phyloP scores from a whole-genome alignment of 2,888 invertebrate genomes.

The Lepas anatifera region DNA sequence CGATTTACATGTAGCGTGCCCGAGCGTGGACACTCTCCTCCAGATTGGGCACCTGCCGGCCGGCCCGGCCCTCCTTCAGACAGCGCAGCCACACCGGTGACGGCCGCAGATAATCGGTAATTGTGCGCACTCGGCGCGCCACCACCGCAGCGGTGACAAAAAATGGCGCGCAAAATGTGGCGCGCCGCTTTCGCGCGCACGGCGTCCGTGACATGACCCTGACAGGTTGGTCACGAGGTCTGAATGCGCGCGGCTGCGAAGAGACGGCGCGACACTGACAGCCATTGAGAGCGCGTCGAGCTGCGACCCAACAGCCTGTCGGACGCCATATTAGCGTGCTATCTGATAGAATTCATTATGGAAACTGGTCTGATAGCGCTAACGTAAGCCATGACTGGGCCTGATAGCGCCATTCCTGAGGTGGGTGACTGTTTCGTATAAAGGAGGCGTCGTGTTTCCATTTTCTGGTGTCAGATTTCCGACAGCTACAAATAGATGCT shows the following conservation, averaged over 20 bases:
- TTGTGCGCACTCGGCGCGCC: background rate
- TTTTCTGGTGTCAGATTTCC: no score
- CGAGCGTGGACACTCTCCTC: no score
- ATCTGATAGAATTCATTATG: no score
- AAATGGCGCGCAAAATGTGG: conserved; percentile 2
- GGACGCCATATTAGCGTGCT: conserved; percentile 3
- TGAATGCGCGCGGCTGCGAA: background rate
- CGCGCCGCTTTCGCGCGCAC: background rate
- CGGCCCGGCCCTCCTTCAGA: no score
- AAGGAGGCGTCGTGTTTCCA: no score
- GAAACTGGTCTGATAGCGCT: no score
- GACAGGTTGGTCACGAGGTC: conserved; percentile 1
- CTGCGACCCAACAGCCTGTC: background rate
- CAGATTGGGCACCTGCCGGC: no score
- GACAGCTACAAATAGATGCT: no score
- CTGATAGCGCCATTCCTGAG: no score
- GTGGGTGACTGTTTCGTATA: no score
- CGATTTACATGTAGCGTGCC: no score
- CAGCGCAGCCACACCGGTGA: background rate
- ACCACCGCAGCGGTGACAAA: background rate
- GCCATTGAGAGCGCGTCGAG: background rate
- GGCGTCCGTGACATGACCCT: background rate
- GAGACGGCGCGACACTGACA: background rate
- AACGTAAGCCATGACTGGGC: no score
- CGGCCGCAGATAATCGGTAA: background rate